These are phyloP conservation scores for Auanema sp. DNA, from an alignment of 2,888 invertebrate genomes.

Conservation along the genomic window DNA sequence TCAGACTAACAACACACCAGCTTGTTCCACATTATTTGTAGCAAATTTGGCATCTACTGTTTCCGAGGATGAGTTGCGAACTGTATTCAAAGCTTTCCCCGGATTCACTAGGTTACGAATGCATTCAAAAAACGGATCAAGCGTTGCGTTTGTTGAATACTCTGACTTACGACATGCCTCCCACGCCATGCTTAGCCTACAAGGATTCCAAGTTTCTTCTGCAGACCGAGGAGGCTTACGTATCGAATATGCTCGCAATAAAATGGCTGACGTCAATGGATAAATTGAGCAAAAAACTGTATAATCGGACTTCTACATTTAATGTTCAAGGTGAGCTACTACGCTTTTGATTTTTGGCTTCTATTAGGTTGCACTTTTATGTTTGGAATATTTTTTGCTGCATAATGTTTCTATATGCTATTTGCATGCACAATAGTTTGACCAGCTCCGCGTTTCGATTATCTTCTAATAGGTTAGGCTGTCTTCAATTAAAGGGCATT, in stretches of 20 bases:
- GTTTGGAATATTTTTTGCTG: no score
- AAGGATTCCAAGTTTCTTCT: slow-evolving; percentile 75
- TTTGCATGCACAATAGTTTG: no score
- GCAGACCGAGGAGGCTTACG: slow-evolving; percentile 95
- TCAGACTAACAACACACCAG: slow-evolving; percentile 64
- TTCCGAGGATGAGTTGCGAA: slow-evolving; percentile 96
- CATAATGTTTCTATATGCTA: no score
- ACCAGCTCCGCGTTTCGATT: no score
- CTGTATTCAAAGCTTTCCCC: slow-evolving; percentile 78
- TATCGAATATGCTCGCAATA: slow-evolving; percentile 97
- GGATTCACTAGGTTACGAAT: slow-evolving; percentile 97
- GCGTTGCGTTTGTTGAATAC: slow-evolving; percentile 98
- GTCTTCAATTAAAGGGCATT: no score
- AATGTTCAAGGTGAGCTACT: no score
- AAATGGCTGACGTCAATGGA: slow-evolving; percentile 81
- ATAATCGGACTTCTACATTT: no score
- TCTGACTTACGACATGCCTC: slow-evolving; percentile 85
- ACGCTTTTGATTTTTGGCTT: no score
- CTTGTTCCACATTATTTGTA: slow-evolving; percentile 82
- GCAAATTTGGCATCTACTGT: slow-evolving; percentile 96
- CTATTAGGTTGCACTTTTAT: no score
- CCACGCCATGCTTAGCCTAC: slow-evolving; percentile 87
- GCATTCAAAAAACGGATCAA: slow-evolving; percentile 77
- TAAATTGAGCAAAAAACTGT: slow-evolving; percentile 12
- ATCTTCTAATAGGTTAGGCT: no score